A percentile compares a stretch with the other conserved stretches of the same genome.
phyloP scores from a whole-genome alignment of 2,888 invertebrate species.

The Trissonchulus sp. region DNA sequence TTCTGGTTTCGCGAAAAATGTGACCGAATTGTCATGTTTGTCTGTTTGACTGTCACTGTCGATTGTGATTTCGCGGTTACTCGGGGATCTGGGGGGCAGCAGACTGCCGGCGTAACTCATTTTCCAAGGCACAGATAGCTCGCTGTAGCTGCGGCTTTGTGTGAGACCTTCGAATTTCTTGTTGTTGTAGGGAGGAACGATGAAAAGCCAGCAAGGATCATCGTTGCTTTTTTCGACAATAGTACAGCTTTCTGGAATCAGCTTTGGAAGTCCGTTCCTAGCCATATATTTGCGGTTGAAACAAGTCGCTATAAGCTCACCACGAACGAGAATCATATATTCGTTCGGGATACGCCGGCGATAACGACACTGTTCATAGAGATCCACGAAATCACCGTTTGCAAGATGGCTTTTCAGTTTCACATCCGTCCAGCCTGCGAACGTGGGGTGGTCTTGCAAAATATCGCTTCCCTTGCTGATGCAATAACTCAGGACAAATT shows the following conservation, averaged over 20 bases:
- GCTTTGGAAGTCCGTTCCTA: background rate
- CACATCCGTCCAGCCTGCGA: constrained; percentile 22
- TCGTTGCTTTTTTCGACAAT: background rate
- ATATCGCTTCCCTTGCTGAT: background rate
- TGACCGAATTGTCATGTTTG: too few relatives aligned
- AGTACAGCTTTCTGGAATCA: background rate
- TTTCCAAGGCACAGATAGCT: too few relatives aligned
- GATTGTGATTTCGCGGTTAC: too few relatives aligned
- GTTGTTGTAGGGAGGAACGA: background rate
- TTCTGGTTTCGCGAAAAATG: too few relatives aligned
- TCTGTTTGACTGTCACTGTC: too few relatives aligned
- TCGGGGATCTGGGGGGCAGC: too few relatives aligned
- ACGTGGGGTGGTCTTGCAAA: background rate
- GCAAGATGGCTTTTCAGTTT: constrained; percentile 16
- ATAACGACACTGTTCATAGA: background rate
- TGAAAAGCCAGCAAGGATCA: background rate
- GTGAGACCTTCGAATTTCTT: background rate
- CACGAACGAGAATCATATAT: constrained; percentile 14
- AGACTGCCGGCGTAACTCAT: too few relatives aligned
- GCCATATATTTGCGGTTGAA: background rate
- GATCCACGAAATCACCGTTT: constrained; percentile 15
- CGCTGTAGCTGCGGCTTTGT: too few relatives aligned
- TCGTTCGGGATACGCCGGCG: background rate
- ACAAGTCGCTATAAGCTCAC: background rate
- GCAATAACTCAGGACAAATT: background rate